These are phyloP conservation scores for Telmatherina bonti DNA, from an alignment of 2,797 vertebrate species.

Conservation along the genomic window DNA sequence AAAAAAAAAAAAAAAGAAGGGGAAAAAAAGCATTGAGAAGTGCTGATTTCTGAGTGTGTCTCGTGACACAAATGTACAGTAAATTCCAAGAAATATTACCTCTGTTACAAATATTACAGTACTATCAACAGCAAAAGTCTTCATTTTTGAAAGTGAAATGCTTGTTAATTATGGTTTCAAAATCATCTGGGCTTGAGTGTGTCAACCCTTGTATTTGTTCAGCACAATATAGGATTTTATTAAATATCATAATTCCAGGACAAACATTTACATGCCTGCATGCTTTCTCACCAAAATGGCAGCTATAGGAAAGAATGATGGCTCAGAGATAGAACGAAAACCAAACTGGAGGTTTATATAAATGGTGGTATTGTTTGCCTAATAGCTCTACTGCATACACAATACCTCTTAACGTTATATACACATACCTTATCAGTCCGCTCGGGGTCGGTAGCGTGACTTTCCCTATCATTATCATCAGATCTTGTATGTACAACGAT, in stretches of 20 bases:
- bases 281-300: constrained; percentile 99
- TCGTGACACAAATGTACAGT: constrained; percentile 74
- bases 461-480: constrained; percentile 78
- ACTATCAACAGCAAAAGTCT: constrained; percentile 80
- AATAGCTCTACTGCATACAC: constrained; percentile 99
- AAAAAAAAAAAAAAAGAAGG: neutral
- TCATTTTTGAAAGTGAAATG: constrained; percentile 74
- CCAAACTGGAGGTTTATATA: constrained; percentile 89
- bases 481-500: constrained; percentile 85
- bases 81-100: constrained; percentile 77
- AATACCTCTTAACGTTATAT: constrained; percentile 98
- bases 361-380: constrained; percentile 92
- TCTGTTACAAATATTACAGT: constrained; percentile 82
- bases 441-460: constrained; percentile 68
- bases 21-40: constrained; percentile 64
- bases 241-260: constrained; percentile 99
- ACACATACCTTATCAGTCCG: constrained; percentile 88
- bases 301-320: constrained; percentile 98
- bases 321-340: constrained; percentile 92
- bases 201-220: constrained; percentile 85
- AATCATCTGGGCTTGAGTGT: constrained; percentile 73
- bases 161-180: constrained; percentile 69
- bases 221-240: constrained; percentile 97
- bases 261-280: constrained; percentile 99
- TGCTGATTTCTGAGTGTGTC: constrained; percentile 72